These are phyloP conservation scores for Zelleria hepariella DNA, from an alignment of 2,888 invertebrate species.

Conservation along the genomic window DNA sequence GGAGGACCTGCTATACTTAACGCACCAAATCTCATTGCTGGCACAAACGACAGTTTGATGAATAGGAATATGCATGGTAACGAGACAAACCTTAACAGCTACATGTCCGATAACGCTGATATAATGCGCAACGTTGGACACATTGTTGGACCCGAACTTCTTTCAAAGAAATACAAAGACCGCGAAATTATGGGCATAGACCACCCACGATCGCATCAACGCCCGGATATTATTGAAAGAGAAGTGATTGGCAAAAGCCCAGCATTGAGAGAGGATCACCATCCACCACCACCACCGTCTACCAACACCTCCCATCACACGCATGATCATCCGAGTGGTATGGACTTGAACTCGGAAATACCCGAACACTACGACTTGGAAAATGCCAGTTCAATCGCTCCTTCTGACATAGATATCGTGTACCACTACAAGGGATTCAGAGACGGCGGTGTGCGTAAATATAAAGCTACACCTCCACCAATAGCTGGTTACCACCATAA, in stretches of 20 bases:
- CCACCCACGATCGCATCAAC: conserved; percentile 79
- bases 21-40: conserved; percentile 76
- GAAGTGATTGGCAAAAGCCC: conserved; percentile 90
- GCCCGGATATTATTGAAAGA: conserved; percentile 94
- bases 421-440: conserved; percentile 96
- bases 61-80: conserved; percentile 78
- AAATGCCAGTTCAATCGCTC: conserved; percentile 97
- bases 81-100: conserved; percentile 79
- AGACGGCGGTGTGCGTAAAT: conserved; percentile 88
- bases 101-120: conserved; percentile 81
- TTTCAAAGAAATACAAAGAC: conserved; percentile 91
- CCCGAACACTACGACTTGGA: conserved; percentile 97
- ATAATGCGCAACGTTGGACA: conserved; percentile 83
- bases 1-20: conserved; percentile 79
- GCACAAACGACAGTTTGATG: conserved; percentile 78
- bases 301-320: conserved; percentile 79
- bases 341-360: conserved; percentile 83
- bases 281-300: conserved; percentile 83
- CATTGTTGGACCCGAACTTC: conserved; percentile 86
- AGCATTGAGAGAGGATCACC: conserved; percentile 82
- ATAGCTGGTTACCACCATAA: conserved; percentile 84
- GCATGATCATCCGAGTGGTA: conserved; percentile 80
- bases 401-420: conserved; percentile 96
- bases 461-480: conserved; percentile 88
- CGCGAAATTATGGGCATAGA: conserved; percentile 82